phyloP scores from a whole-genome alignment of 1,140 invertebrate genomes.

The Ctenoplectra terminalis region DNA sequence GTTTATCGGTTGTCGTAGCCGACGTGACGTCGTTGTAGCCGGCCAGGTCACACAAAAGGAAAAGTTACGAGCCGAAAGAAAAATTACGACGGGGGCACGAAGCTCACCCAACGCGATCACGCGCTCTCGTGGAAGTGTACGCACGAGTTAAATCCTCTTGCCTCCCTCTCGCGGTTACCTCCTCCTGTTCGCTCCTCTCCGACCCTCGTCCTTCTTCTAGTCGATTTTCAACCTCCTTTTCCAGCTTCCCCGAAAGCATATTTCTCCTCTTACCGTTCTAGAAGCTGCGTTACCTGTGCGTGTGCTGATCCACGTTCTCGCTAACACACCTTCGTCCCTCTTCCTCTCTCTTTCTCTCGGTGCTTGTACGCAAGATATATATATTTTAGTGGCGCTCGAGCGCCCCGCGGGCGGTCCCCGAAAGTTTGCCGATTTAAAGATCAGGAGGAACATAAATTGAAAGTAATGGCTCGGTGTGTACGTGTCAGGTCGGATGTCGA shows the following conservation, averaged over 20 bases:
- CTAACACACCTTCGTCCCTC: neutral
- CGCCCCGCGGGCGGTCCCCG: slow-evolving; percentile 73
- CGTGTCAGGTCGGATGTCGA: slow-evolving; percentile 67
- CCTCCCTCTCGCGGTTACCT: neutral
- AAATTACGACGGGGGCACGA: slow-evolving; percentile 52
- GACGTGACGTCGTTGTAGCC: slow-evolving; percentile 47
- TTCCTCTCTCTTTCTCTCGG: neutral
- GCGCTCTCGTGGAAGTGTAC: slow-evolving; percentile 34
- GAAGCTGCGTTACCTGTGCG: slow-evolving; percentile 18
- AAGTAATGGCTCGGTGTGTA: slow-evolving; percentile 76
- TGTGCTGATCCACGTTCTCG: neutral
- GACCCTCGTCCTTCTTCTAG: neutral
- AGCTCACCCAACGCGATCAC: slow-evolving; percentile 44
- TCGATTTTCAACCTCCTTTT: slow-evolving; percentile 20
- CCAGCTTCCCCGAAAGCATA: slow-evolving; percentile 46
- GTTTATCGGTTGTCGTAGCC: slow-evolving; percentile 52
- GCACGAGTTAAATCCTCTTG: slow-evolving; percentile 28
- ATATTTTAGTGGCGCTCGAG: slow-evolving; percentile 59
- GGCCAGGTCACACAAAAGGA: slow-evolving; percentile 34
- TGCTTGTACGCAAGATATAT: slow-evolving; percentile 36
- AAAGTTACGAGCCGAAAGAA: slow-evolving; percentile 46
- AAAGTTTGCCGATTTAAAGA: slow-evolving; percentile 74
- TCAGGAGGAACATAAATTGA: slow-evolving; percentile 79
- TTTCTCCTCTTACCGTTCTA: slow-evolving; percentile 17
- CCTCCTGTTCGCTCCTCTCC: too few species aligned